phyloP scores from a whole-genome alignment of 1,140 invertebrate species.

The Hydropsyche tenuis region DNA sequence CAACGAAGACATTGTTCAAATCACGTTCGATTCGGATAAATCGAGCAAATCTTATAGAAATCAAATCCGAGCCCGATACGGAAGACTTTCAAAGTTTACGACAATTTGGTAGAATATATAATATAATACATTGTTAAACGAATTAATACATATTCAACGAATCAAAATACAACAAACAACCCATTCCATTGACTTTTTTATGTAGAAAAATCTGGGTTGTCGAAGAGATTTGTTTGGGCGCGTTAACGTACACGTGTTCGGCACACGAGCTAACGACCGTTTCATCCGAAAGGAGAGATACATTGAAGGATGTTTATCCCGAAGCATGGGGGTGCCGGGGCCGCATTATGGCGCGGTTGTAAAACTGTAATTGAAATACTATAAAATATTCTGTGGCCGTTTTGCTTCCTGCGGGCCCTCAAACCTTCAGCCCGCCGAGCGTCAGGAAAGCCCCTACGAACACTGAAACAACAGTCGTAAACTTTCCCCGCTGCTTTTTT shows the following conservation, averaged over 20 bases:
- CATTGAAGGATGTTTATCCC: slow-evolving; percentile 34
- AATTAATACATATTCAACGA: no score
- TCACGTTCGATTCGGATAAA: no score
- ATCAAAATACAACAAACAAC: no score
- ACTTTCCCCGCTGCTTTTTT: slow-evolving; percentile 37
- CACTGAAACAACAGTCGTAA: slow-evolving; percentile 49
- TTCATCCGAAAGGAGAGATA: slow-evolving; percentile 12
- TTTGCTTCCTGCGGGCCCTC: slow-evolving; percentile 44
- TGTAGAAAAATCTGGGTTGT: no score
- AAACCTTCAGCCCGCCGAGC: slow-evolving; percentile 25
- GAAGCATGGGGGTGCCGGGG: slow-evolving; percentile 8
- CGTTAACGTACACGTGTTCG: not conserved
- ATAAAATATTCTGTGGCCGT: slow-evolving; percentile 50
- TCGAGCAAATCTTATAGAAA: no score
- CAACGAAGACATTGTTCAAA: no score
- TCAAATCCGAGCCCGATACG: no score
- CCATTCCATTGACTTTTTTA: no score
- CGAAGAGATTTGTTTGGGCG: no score
- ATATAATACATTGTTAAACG: no score
- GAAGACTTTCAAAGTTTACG: no score
- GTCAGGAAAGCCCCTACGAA: slow-evolving; percentile 26
- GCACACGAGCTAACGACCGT: slow-evolving; percentile 11
- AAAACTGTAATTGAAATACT: slow-evolving; percentile 51
- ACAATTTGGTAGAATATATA: no score
- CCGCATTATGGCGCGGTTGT: slow-evolving; percentile 45